Conservation (phyloP, 2,113 vertebrate species). For the Calidris pugnax region DNA sequence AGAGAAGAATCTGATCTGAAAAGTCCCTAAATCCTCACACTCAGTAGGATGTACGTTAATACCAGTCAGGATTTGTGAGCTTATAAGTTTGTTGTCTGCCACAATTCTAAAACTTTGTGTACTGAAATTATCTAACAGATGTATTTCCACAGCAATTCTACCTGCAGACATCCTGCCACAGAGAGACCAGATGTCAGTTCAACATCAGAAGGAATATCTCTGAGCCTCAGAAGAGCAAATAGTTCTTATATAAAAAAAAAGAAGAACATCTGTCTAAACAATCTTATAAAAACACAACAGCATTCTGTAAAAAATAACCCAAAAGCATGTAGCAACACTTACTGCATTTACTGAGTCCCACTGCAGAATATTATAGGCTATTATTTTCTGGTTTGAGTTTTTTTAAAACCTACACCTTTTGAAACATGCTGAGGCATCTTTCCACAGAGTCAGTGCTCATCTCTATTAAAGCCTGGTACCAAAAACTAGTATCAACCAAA, state of each 20-base stretch:
- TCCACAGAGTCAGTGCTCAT: background rate
- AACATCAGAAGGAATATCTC: slow-evolving; percentile 43
- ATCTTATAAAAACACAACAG: slow-evolving; percentile 6
- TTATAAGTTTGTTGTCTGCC: background rate
- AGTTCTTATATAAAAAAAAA: background rate
- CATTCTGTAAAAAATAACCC: background rate
- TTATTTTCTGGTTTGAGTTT: background rate
- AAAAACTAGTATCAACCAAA: background rate
- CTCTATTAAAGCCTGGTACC: background rate
- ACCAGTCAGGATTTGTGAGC: background rate
- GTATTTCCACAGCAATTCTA: slow-evolving; percentile 37
- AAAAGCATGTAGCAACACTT: background rate
- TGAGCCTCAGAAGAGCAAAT: slow-evolving; percentile 35
- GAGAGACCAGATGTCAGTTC: slow-evolving; percentile 42
- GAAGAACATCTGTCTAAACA: slow-evolving; percentile 49
- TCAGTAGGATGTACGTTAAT: background rate
- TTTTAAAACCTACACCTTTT: background rate
- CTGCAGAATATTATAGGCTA: background rate
- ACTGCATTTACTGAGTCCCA: background rate
- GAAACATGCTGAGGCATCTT: background rate
- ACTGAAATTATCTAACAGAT: slow-evolving; percentile 18
- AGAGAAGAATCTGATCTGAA: background rate
- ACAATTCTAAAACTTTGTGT: background rate
- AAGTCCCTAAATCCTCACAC: background rate
- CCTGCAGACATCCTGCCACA: slow-evolving; percentile 39